Conservation (phyloP, 2,113 vertebrate species). For the Bungarus multicinctus region DNA sequence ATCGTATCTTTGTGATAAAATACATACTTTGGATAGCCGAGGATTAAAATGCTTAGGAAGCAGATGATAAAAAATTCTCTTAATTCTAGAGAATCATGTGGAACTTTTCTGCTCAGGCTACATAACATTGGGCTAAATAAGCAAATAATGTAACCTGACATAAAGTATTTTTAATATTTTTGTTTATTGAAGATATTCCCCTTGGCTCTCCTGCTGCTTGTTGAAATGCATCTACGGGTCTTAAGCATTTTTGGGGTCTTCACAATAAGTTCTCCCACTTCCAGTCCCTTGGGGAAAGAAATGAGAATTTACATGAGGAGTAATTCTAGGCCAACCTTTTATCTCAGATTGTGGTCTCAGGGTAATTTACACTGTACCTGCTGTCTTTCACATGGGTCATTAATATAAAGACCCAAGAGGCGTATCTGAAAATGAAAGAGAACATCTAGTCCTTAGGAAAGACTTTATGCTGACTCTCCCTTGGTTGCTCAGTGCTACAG, state of each 20-base stretch:
- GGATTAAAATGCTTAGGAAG: background rate
- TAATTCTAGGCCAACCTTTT: background rate
- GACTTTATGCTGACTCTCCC: background rate
- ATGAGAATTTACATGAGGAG: background rate
- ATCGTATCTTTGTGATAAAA: background rate
- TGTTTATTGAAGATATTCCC: background rate
- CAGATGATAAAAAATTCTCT: background rate
- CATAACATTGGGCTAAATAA: background rate
- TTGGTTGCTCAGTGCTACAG: background rate
- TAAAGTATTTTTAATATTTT: background rate
- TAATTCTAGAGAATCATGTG: background rate
- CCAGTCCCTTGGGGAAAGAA: background rate
- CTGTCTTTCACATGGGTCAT: background rate
- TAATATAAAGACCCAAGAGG: background rate
- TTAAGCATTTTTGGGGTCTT: background rate
- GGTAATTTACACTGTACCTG: background rate
- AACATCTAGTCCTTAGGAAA: background rate
- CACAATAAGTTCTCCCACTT: background rate
- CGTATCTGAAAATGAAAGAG: background rate
- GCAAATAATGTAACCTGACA: background rate
- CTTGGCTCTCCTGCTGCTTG: background rate
- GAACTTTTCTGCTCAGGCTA: background rate
- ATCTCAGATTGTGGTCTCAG: background rate
- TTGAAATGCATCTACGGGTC: background rate
- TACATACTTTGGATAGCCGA: background rate